Base-by-base conservation (phyloP, 2,888 invertebrate species). In the Amphimallon solstitiale region DNA sequence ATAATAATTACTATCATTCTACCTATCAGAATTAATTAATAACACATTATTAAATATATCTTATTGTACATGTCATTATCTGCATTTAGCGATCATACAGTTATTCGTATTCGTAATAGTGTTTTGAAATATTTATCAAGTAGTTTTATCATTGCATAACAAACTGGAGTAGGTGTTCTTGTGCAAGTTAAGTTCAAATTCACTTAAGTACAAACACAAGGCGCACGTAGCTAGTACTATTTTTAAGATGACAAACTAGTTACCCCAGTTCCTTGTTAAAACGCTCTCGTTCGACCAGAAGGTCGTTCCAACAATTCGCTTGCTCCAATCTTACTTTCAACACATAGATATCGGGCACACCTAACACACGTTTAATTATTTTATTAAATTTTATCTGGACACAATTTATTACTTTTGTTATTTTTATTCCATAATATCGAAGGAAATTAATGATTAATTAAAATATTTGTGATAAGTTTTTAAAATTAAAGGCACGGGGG, bases 201-300 rank as follows among this genome's bases (percentile, higher is more conserved):
- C 29, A 10, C 29, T 29, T 23, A 38, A 23, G 29, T 43, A 7
- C n/a, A 43, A 59, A 43, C 29, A 29, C 29, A 29, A n/a, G n/a
- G n/a, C n/a, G n/a, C 5, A 29, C 29, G 9, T 29, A 29, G 5
- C 29, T 29, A 29, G 9, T 29, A 59, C 14, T 37, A 65, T 46
- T 59, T 59, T 48, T 65, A 49, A 46, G 48, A 54, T 59, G 65
- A 56, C 65, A 65, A 63, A 63, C 52, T 63, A 43, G 63, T 63
- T 54, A 63, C 63, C 63, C 63, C 63, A 63, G 63, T 63, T 63
- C 63, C 63, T 63, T 63, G 63, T 62, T 34, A 34, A 14, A 62
- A 37, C 51, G 38, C 49, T 62, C 49, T 38, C 14, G 38, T 29
- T 29, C 29, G 7, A 43, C 19, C 38, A 63, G 51, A 63, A 63